A percentile compares a stretch with the other conserved stretches of the same genome.
Evolutionary conservation across 2,113 vertebrate species (phyloP).

Genomic region (Coptodon bakossiorum): DNA sequence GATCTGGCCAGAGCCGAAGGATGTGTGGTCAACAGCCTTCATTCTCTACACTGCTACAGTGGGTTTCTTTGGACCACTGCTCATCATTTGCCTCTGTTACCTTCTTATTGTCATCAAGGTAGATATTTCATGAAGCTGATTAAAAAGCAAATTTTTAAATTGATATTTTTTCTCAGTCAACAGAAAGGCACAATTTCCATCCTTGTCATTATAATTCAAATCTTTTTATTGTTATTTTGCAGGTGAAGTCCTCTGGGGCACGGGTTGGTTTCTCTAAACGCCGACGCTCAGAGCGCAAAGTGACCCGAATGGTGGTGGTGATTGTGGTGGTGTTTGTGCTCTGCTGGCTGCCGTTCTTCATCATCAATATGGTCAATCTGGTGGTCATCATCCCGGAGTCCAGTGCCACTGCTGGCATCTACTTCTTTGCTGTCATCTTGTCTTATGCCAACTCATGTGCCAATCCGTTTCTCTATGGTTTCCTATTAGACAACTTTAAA

Average conservation of each 20-base stretch:
- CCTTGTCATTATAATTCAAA: background rate
- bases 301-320: slow-evolving; percentile 92
- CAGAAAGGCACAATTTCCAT: background rate
- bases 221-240: background rate
- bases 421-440: slow-evolving; percentile 87
- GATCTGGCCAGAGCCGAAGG: slow-evolving; percentile 87
- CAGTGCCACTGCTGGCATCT: slow-evolving; percentile 75
- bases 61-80: slow-evolving; percentile 86
- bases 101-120: slow-evolving; percentile 83
- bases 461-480: slow-evolving; percentile 90
- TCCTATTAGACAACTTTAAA: slow-evolving; percentile 92
- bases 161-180: background rate
- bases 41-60: slow-evolving; percentile 87
- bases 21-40: slow-evolving; percentile 83
- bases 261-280: slow-evolving; percentile 81
- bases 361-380: slow-evolving; percentile 89
- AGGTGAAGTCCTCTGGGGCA: slow-evolving; percentile 80
- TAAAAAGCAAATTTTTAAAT: background rate
- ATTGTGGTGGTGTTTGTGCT: slow-evolving; percentile 89
- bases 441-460: slow-evolving; percentile 95
- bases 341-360: slow-evolving; percentile 95
- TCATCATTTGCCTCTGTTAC: slow-evolving; percentile 93
- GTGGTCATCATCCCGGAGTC: slow-evolving; percentile 85
- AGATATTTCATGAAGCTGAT: background rate
- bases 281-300: slow-evolving; percentile 83